Conservation (phyloP, 2,113 vertebrate species). For the Cyprinus carpio region DNA sequence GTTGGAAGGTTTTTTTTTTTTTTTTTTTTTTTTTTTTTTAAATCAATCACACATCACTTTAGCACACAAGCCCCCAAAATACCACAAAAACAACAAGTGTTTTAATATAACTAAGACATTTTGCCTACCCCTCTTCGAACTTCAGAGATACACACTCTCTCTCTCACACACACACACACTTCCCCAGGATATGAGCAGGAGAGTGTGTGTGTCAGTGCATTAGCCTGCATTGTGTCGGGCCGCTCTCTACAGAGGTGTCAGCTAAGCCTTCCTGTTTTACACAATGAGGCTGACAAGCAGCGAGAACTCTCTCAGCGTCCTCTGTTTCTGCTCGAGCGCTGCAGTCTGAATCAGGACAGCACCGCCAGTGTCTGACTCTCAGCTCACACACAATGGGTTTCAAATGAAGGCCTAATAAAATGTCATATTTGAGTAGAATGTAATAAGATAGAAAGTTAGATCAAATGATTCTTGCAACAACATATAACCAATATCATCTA, state of each 20-base stretch:
- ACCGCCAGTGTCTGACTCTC: conserved; percentile 31
- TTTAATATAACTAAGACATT: neutral
- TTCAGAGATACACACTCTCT: neutral
- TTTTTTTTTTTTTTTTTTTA: too few relatives aligned
- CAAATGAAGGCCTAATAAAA: neutral
- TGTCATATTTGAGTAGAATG: neutral
- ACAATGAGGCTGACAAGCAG: conserved; percentile 40
- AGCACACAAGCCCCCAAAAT: neutral
- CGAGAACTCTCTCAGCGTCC: conserved; percentile 58
- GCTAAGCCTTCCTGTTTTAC: conserved; percentile 65
- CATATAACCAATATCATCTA: neutral
- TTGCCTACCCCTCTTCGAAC: neutral
- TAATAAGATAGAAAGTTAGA: neutral
- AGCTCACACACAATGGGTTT: neutral
- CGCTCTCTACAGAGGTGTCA: conserved; percentile 53
- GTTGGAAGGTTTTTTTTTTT: too few relatives aligned
- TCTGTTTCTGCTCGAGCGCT: conserved; percentile 43
- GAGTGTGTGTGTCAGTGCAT: conserved; percentile 42
- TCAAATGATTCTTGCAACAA: neutral
- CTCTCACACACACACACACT: conserved; percentile 24
- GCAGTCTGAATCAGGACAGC: conserved; percentile 19
- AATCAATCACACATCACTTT: neutral
- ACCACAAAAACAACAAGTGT: neutral
- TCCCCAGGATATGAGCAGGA: conserved; percentile 58
- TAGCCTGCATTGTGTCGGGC: conserved; percentile 55